Conservation (phyloP, 2,888 invertebrate genomes). For the Rotaria magnacalcarata region DNA sequence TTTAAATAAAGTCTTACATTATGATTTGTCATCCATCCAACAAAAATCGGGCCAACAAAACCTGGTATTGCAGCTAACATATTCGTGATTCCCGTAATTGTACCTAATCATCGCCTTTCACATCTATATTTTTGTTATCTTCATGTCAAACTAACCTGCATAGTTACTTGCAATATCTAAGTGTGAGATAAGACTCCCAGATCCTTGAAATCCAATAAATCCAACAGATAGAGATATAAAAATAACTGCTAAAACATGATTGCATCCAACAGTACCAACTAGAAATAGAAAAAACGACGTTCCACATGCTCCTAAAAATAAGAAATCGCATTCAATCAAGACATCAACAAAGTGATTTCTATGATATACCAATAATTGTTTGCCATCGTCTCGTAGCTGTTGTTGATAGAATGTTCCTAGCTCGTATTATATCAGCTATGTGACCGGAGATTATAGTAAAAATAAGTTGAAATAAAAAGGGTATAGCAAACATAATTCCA, state of each 20-base stretch:
- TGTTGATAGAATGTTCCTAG: conserved; percentile 5
- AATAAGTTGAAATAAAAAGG: conserved; percentile 36
- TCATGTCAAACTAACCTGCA: neutral
- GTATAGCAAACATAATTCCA: conserved; percentile 43
- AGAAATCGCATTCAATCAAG: neutral
- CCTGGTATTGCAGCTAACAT: conserved; percentile 42
- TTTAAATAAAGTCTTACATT: conserved; percentile 18
- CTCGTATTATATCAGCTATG: conserved; percentile 35
- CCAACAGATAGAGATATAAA: neutral
- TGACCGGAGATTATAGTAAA: conserved; percentile 38
- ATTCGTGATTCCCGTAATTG: conserved; percentile 43
- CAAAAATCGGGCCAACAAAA: conserved; percentile 41
- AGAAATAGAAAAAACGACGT: neutral
- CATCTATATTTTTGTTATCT: too few relatives aligned
- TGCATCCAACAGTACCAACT: neutral
- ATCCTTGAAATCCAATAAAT: conserved; percentile 14
- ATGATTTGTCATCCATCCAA: conserved; percentile 37
- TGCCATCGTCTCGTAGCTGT: conserved; percentile 38
- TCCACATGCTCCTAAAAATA: neutral
- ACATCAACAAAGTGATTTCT: neutral
- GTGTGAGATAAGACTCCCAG: neutral
- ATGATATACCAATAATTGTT: conserved; percentile 30
- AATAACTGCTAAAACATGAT: conserved; percentile 2
- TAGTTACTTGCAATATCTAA: conserved; percentile 19
- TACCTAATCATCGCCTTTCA: neutral